A percentile compares a stretch with the other conserved stretches of the same genome.
phyloP scores from a whole-genome alignment of 2,113 vertebrate genomes.

The Cyprinodon variegatus region DNA sequence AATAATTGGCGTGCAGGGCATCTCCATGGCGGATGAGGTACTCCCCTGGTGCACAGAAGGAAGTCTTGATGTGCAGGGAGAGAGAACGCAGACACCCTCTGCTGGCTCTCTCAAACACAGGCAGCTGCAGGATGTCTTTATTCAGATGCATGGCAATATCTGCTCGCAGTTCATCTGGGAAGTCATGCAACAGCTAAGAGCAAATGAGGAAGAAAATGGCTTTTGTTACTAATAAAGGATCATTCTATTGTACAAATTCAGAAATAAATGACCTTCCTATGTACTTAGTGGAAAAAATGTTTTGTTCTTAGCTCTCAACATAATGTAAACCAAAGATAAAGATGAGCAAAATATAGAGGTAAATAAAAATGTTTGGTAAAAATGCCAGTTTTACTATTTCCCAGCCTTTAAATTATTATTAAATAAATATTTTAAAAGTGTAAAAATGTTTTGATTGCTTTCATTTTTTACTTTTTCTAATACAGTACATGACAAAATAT shows the following conservation, averaged over 20 bases:
- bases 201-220: neutral
- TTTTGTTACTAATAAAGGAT: neutral
- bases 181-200: conserved; percentile 90
- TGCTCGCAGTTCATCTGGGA: conserved; percentile 92
- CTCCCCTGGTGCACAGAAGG: conserved; percentile 94
- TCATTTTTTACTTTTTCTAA: neutral
- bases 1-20: conserved; percentile 92
- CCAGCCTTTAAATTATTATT: no score
- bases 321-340: neutral
- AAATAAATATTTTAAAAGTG: no score
- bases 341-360: neutral
- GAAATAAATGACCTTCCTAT: conserved; percentile 4
- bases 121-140: conserved; percentile 95
- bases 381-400: no score
- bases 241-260: neutral
- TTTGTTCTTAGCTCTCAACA: neutral
- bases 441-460: neutral
- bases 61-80: conserved; percentile 95
- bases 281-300: neutral
- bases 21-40: conserved; percentile 93
- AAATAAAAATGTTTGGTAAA: neutral
- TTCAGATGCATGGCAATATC: conserved; percentile 97
- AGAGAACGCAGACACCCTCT: conserved; percentile 93
- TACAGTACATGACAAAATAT: no score
- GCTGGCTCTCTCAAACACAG: conserved; percentile 90